Percentiles rank a stretch among this genome's conserved stretches.
phyloP scores from a whole-genome alignment of 2,113 vertebrate species.

The Sebastes fasciatus region DNA sequence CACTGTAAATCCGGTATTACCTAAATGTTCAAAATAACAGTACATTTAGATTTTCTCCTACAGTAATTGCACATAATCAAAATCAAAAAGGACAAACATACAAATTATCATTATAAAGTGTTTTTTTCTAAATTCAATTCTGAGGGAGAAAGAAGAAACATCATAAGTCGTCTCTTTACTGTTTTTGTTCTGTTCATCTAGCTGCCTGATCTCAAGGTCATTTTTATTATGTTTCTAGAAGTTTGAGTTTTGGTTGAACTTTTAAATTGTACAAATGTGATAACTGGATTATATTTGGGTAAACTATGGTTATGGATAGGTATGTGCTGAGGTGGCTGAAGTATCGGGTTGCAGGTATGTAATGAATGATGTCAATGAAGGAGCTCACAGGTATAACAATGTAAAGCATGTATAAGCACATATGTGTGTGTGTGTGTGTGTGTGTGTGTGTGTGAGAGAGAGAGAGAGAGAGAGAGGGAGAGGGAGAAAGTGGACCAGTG shows the following conservation, averaged over 20 bases:
- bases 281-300: rapidly evolving
- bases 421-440: conserved; percentile 2
- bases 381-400: background rate
- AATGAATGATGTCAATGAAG: background rate
- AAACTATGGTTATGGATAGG: background rate
- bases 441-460: background rate
- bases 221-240: background rate
- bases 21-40: background rate
- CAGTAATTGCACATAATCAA: background rate
- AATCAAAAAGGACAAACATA: background rate
- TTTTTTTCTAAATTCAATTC: background rate
- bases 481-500: background rate
- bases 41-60: background rate
- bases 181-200: background rate
- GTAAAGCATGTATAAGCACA: background rate
- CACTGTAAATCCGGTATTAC: background rate
- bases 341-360: background rate
- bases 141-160: background rate
- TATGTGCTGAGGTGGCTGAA: too few species aligned
- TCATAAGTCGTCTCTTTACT: background rate
- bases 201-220: background rate
- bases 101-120: background rate
- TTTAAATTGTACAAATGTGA: background rate
- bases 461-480: background rate
- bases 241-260: background rate